These are phyloP conservation scores for Bos javanicus DNA, from an alignment of 2,113 vertebrate genomes.

Conservation along the genomic window DNA sequence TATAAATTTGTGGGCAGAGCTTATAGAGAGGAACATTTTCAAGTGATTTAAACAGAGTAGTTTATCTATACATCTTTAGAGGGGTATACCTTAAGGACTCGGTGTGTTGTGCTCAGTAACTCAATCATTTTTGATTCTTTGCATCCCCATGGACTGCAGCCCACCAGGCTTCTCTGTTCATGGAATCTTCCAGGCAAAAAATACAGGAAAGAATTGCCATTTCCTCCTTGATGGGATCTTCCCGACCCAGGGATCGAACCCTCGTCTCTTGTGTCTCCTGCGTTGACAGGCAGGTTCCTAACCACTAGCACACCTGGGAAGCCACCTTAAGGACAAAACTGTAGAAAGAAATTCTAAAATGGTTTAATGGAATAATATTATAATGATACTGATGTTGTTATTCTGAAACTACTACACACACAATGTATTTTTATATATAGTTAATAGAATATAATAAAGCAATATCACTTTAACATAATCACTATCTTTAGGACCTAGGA, in stretches of 20 bases:
- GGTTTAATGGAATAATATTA: neutral
- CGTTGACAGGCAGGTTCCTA: neutral
- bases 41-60: neutral
- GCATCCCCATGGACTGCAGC: neutral
- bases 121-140: neutral
- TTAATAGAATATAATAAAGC: neutral
- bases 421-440: neutral
- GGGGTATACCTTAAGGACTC: neutral
- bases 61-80: neutral
- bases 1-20: neutral
- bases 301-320: neutral
- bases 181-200: neutral
- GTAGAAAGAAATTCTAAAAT: neutral
- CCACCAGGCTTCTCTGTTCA: neutral
- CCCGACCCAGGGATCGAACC: neutral
- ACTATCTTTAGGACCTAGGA: neutral
- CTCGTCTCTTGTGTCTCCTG: neutral
- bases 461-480: neutral
- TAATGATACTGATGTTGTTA: constrained; percentile 22
- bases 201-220: neutral
- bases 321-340: neutral
- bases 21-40: neutral
- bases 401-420: neutral
- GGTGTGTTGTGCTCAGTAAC: neutral
- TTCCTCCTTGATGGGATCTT: neutral